Percentiles rank a stretch among this genome's conserved stretches.
Evolutionary conservation across 1,140 invertebrate genomes (phyloP).

Genomic region (Gerris buenoi): DNA sequence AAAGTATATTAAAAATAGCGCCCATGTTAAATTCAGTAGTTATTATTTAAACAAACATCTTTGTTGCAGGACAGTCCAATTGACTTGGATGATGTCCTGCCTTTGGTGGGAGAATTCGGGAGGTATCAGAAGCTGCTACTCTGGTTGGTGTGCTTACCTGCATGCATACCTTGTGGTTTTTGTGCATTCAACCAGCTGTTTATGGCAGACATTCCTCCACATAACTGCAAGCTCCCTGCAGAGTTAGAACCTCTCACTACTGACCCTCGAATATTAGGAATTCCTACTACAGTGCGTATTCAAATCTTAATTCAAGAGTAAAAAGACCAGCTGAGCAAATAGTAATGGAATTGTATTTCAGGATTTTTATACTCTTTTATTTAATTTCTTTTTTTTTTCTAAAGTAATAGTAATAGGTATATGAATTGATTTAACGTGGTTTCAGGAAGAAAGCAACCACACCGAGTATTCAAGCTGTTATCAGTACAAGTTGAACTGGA

Average conservation of each 20-base stretch:
- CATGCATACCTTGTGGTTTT: constrained; percentile 75
- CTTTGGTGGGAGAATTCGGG: constrained; percentile 73
- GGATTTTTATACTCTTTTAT: too few species aligned
- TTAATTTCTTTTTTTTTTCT: too few species aligned
- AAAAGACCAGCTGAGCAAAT: too few species aligned
- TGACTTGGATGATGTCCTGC: constrained; percentile 68
- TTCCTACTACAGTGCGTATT: too few species aligned
- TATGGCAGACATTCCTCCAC: constrained; percentile 62
- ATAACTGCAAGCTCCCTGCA: constrained; percentile 58
- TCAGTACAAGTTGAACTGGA: constrained; percentile 56
- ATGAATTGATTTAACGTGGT: constrained; percentile 13
- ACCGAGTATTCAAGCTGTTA: constrained; percentile 40
- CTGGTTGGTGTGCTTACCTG: constrained; percentile 72
- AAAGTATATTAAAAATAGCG: too few species aligned
- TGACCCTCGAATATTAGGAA: constrained; percentile 41
- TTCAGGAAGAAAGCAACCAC: constrained; percentile 31
- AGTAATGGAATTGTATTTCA: too few species aligned
- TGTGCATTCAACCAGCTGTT: constrained; percentile 82
- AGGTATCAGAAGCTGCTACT: constrained; percentile 69
- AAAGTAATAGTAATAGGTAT: too few species aligned
- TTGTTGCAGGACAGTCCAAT: constrained; percentile 35
- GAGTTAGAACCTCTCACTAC: background rate
- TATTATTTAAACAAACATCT: background rate
- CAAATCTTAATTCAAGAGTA: too few species aligned
- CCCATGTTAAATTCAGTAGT: background rate